phyloP scores from a whole-genome alignment of 2,113 vertebrate genomes.

The Eudyptes chrysolophus region DNA sequence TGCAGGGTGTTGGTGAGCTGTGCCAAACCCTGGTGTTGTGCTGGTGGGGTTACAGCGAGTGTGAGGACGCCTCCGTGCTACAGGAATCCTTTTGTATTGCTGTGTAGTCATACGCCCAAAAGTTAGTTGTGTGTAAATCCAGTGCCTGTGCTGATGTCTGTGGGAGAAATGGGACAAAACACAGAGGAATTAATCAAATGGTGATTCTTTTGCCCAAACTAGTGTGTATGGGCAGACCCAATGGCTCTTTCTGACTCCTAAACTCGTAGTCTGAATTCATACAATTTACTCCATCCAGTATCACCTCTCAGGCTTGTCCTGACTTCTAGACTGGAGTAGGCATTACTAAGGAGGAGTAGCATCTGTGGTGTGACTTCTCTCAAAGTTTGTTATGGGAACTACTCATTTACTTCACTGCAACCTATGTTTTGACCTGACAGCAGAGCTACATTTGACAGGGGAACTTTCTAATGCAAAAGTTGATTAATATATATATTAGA shows the following conservation, averaged over 20 bases:
- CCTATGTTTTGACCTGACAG: neutral
- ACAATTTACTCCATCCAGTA: neutral
- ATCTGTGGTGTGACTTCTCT: neutral
- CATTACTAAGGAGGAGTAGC: neutral
- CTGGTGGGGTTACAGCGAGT: neutral
- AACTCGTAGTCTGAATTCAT: neutral
- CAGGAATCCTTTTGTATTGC: neutral
- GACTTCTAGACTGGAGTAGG: neutral
- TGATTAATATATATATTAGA: neutral
- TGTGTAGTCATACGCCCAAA: neutral
- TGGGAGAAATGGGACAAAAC: neutral
- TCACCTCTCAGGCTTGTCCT: neutral
- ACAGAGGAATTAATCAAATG: neutral
- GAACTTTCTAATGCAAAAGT: neutral
- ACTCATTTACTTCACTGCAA: neutral
- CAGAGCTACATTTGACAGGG: neutral
- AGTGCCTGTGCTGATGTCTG: neutral
- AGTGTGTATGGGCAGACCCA: neutral
- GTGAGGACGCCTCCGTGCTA: neutral
- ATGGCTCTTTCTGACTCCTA: neutral
- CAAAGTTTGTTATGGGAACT: neutral
- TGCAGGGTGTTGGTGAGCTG: neutral
- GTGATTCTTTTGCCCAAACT: neutral
- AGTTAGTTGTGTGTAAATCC: neutral
- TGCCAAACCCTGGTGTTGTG: neutral